Conservation (phyloP, 2,113 vertebrate species). For the Syngnathus typhle region DNA sequence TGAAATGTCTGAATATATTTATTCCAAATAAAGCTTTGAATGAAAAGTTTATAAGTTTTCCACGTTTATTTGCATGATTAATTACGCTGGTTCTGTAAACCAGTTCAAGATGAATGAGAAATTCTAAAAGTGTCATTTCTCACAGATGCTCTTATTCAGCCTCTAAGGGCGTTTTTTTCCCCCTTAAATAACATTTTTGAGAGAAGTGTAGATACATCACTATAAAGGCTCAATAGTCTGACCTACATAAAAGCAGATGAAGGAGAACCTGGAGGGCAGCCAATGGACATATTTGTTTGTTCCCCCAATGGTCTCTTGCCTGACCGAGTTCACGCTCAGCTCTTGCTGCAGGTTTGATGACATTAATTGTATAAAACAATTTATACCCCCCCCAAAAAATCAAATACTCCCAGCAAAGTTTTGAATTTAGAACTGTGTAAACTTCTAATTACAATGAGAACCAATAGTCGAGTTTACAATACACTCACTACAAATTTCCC, state of each 20-base stretch:
- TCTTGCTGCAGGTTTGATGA: slow-evolving; percentile 36
- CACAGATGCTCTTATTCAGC: too few relatives aligned
- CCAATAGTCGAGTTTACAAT: slow-evolving; percentile 9
- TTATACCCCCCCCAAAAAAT: slow-evolving; percentile 4
- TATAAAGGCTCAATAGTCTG: slow-evolving; percentile 41
- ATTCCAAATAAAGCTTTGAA: slow-evolving; percentile 75
- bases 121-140: too few relatives aligned
- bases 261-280: slow-evolving; percentile 35
- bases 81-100: too few relatives aligned
- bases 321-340: slow-evolving; percentile 11
- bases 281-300: slow-evolving; percentile 48
- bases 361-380: slow-evolving; percentile 31
- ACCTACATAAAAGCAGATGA: slow-evolving; percentile 56
- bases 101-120: too few relatives aligned
- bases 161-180: not conserved
- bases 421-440: slow-evolving; percentile 21
- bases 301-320: slow-evolving; percentile 1
- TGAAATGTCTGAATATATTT: slow-evolving; percentile 72
- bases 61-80: not conserved
- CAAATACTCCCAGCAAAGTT: slow-evolving; percentile 17
- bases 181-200: slow-evolving; percentile 7
- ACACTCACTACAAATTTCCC: not conserved
- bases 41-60: slow-evolving; percentile 14
- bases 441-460: slow-evolving; percentile 1
- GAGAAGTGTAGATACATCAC: not conserved